These are phyloP conservation scores for Corythaixoides concolor DNA, from an alignment of 2,113 vertebrate genomes.

Conservation along the genomic window DNA sequence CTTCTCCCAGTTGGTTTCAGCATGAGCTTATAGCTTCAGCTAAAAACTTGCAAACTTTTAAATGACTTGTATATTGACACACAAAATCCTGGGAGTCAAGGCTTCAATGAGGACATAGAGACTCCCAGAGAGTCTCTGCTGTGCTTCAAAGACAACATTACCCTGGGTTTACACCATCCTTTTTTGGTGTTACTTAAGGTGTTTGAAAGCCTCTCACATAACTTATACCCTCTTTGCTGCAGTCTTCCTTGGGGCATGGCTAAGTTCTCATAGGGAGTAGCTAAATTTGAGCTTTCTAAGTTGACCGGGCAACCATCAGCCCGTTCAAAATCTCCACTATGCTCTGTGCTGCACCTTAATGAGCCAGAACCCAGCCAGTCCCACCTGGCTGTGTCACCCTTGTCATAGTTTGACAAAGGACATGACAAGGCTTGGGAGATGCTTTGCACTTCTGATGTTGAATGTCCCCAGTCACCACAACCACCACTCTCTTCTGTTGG, in stretches of 20 bases:
- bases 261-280: background rate
- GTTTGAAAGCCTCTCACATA: background rate
- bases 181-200: background rate
- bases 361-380: background rate
- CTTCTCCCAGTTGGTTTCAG: background rate
- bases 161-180: background rate
- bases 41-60: background rate
- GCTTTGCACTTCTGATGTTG: background rate
- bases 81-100: background rate
- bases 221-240: background rate
- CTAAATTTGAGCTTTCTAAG: background rate
- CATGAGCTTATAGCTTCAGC: background rate
- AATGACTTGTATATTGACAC: background rate
- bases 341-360: background rate
- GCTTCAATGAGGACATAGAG: background rate
- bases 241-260: rapidly evolving
- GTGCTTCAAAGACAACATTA: background rate
- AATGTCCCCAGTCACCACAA: background rate
- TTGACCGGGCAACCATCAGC: background rate
- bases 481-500: background rate
- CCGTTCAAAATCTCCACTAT: background rate
- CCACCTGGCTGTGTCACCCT: background rate
- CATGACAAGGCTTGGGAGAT: background rate
- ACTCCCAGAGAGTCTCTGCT: background rate
- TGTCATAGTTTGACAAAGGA: background rate